Percentiles rank a stretch among this genome's conserved stretches.
phyloP scores from a whole-genome alignment of 2,113 vertebrate genomes.

The Labrus mixtus region DNA sequence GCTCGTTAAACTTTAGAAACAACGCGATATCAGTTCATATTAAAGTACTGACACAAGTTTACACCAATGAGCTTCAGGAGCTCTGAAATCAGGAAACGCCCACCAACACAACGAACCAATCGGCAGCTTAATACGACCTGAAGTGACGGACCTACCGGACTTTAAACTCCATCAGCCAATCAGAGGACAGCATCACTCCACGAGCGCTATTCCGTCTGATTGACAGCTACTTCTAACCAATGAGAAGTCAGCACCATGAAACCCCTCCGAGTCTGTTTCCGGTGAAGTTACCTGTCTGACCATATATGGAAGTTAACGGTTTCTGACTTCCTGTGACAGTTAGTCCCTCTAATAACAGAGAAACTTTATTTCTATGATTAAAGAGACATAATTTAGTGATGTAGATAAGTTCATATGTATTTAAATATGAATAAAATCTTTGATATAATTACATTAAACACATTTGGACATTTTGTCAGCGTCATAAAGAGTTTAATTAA shows the following conservation, averaged over 20 bases:
- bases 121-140: neutral
- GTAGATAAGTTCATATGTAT: neutral
- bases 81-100: neutral
- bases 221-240: conserved; percentile 24
- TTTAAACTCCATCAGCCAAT: conserved; percentile 11
- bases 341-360: neutral
- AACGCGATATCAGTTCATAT: neutral
- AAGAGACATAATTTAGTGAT: fast-evolving
- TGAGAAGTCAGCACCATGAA: conserved; percentile 12
- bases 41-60: neutral
- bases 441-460: neutral
- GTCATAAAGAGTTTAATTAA: neutral
- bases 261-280: neutral
- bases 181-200: neutral
- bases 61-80: conserved; percentile 7
- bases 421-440: neutral
- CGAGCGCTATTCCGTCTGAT: fast-evolving
- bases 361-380: neutral
- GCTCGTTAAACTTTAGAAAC: neutral
- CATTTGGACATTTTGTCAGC: neutral
- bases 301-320: neutral
- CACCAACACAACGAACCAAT: neutral
- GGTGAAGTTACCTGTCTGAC: neutral
- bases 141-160: fast-evolving
- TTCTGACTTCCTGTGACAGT: fast-evolving